Base-by-base conservation (phyloP, 2,888 invertebrate genomes). In the Agapetus fuscipes region DNA sequence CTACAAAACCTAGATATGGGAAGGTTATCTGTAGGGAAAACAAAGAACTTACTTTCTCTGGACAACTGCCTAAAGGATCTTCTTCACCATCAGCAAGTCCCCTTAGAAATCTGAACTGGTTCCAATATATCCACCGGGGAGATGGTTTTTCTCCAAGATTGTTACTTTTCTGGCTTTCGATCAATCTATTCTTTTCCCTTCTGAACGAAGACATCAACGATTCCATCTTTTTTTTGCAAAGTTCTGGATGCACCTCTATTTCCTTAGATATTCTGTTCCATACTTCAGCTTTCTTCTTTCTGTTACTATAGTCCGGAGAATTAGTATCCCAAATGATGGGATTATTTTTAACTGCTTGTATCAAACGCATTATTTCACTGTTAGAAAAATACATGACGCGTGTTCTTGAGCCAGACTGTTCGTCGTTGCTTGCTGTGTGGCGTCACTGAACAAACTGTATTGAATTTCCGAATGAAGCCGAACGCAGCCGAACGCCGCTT, bases 41-140 rank as follows among this genome's bases (percentile, higher is more conserved):
- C n/a, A n/a, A n/a, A n/a, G n/a, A n/a, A n/a, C 38, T 26, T n/a
- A 42, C 42, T 26, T 26, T 12, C 30, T 38, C 38, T 11, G 46
- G 46, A 11, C 41, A 43, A 13, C 32, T 33, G 17, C 46, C 46
- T 2, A 46, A 36, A 3, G 46, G 46, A 31, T 46, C 46, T 17
- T 41, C 38, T 1, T 46, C 41, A 10, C 36, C 38, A 12, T 46
- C 46, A 17, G 28, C 35, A 13, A 46, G 11, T 6, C 46, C 46
- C 16, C 46, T 37, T 13, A 41, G 16, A 24, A 46, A 46, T 28
- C 36, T 46, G 26, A 46, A 38, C 3, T 35, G 38, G 16, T 46
- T 46, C 46, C 46, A 46, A 34, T 38, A 46, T 12, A 38, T 35
- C 46, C 46, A 46, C 26, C 30, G 37, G 17, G 42, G 35, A 5